Conservation (phyloP, 2,797 vertebrate species). For the Tympanoctomys barrerae region DNA sequence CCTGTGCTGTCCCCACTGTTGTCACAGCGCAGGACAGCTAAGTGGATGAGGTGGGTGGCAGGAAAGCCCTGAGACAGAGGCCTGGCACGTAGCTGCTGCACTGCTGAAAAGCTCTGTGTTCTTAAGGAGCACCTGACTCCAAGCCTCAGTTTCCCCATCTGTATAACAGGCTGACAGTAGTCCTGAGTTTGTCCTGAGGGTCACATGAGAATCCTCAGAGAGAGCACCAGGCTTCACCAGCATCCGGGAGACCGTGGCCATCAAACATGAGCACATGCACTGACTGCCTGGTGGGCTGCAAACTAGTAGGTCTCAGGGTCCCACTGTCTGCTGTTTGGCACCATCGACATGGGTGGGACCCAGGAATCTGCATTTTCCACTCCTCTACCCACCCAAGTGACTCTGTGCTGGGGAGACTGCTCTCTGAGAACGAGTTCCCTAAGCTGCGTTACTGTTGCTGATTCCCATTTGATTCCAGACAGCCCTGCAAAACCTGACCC, state of each 20-base stretch:
- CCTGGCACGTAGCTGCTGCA: accelerated
- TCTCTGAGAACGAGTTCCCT: not conserved
- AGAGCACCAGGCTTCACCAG: not conserved
- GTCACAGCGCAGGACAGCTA: not conserved
- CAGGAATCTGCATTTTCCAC: not conserved
- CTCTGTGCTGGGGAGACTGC: not conserved
- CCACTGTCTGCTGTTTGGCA: not conserved
- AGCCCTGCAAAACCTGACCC: not conserved
- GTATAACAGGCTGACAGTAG: not conserved
- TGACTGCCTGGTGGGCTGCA: accelerated
- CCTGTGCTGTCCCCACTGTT: not conserved
- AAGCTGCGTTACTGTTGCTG: not conserved
- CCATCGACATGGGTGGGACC: not conserved
- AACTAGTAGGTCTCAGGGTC: accelerated
- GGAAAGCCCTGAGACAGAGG: not conserved
- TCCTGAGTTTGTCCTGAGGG: not conserved
- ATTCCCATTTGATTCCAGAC: not conserved
- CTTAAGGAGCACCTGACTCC: not conserved
- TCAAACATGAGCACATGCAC: not conserved
- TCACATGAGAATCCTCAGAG: not conserved
- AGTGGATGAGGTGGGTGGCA: not conserved
- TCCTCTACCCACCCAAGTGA: not conserved
- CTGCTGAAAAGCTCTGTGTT: not conserved
- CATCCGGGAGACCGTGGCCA: not conserved
- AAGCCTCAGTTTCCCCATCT: not conserved